These are phyloP conservation scores for Aleadryas rufinucha DNA, from an alignment of 2,113 vertebrate genomes.

Conservation along the genomic window DNA sequence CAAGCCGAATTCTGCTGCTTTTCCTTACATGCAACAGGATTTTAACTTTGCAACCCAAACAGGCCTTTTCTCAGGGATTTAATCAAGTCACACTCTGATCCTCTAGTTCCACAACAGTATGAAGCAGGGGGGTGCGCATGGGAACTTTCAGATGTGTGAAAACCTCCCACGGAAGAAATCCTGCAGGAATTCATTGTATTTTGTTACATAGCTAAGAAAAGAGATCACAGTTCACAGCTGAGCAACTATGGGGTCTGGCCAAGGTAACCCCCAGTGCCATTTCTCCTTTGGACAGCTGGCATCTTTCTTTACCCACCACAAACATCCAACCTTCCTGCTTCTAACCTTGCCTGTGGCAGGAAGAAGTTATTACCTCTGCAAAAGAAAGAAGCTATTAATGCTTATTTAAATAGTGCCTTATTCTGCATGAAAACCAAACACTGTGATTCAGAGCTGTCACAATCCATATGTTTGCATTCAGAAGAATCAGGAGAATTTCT, in stretches of 20 bases:
- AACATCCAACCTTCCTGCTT: neutral
- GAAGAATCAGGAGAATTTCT: neutral
- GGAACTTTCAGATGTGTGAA: neutral
- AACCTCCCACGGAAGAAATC: neutral
- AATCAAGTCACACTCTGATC: neutral
- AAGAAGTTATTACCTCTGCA: neutral
- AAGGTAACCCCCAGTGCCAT: neutral
- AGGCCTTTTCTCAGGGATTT: neutral
- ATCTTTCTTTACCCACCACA: neutral
- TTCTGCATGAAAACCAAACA: neutral
- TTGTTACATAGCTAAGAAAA: neutral
- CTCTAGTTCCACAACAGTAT: neutral
- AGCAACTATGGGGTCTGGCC: accelerated
- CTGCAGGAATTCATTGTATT: neutral
- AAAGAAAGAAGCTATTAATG: neutral
- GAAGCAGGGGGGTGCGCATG: neutral
- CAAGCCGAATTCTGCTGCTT: neutral
- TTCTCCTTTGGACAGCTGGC: neutral
- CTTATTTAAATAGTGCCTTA: neutral
- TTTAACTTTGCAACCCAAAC: neutral
- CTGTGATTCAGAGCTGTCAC: neutral
- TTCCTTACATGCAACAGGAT: neutral
- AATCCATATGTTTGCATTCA: neutral
- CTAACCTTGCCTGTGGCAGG: neutral
- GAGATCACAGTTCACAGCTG: neutral